phyloP scores from a whole-genome alignment of 2,888 invertebrate species.

The Anticlea derivata region DNA sequence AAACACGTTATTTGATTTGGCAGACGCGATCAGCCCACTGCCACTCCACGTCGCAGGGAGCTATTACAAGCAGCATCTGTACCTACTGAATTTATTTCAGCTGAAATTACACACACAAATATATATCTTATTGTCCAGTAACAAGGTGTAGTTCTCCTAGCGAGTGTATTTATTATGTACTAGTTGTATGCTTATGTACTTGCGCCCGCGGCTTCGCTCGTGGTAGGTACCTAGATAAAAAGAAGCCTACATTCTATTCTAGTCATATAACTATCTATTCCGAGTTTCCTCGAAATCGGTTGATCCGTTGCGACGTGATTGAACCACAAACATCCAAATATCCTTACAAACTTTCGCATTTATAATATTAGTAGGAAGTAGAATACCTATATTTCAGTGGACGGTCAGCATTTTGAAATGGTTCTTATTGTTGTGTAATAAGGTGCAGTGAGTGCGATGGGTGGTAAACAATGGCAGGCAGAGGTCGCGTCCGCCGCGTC shows the following conservation, averaged over 20 bases:
- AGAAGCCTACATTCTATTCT: no score
- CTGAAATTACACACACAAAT: background rate
- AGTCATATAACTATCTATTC: no score
- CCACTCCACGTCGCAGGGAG: background rate
- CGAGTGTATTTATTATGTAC: background rate
- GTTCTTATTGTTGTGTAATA: slow-evolving; percentile 14
- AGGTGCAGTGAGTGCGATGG: slow-evolving; percentile 12
- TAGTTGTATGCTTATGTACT: no score
- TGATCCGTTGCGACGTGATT: no score
- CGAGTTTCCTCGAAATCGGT: no score
- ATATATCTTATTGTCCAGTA: background rate
- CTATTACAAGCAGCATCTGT: background rate
- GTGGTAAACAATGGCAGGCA: slow-evolving; percentile 35
- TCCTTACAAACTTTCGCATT: no score
- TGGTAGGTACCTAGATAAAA: no score
- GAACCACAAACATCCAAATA: no score
- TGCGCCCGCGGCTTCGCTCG: no score
- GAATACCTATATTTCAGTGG: no score
- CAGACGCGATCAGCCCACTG: background rate
- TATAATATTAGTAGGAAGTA: no score
- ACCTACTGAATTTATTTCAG: slow-evolving; percentile 6
- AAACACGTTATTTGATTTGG: no score
- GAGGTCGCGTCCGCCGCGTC: slow-evolving; percentile 36
- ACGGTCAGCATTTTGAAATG: slow-evolving; percentile 5
- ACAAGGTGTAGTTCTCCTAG: background rate